phyloP scores from a whole-genome alignment of 2,113 vertebrate species.

The Pycnonotus jocosus region DNA sequence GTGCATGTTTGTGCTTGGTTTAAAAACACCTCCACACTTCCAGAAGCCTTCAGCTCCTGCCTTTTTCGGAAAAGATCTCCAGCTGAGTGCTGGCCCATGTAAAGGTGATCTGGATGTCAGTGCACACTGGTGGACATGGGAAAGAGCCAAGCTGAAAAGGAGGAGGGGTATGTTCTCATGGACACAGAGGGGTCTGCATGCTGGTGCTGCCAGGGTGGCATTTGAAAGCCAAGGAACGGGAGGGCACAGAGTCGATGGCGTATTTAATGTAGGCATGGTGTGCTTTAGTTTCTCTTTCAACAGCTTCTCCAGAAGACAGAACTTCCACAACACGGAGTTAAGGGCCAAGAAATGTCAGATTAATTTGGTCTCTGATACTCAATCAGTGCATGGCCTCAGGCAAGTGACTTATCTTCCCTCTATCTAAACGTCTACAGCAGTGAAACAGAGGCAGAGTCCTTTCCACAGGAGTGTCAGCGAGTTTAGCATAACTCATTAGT shows the following conservation, averaged over 20 bases:
- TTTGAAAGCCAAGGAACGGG: not conserved
- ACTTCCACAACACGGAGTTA: not conserved
- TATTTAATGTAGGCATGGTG: not conserved
- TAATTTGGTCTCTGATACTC: slow-evolving; percentile 56
- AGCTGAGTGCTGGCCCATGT: not conserved
- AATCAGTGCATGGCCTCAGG: slow-evolving; percentile 27
- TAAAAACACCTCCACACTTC: not conserved
- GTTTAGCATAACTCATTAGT: slow-evolving; percentile 35
- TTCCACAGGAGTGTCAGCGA: slow-evolving; percentile 13
- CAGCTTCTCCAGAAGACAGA: not conserved
- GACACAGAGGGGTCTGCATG: not conserved
- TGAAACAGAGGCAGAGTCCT: slow-evolving; percentile 4
- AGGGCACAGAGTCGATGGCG: not conserved
- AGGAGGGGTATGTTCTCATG: not conserved
- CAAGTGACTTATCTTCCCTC: slow-evolving; percentile 47
- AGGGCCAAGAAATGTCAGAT: slow-evolving; percentile 51
- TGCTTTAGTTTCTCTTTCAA: not conserved
- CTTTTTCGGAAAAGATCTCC: not conserved
- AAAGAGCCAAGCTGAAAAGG: not conserved
- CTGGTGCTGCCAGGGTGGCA: not conserved
- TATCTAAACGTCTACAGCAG: slow-evolving; percentile 2
- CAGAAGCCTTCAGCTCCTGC: not conserved
- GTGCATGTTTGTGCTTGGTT: not conserved
- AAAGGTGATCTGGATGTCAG: not conserved
- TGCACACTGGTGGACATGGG: not conserved